phyloP scores from a whole-genome alignment of 2,888 invertebrate species.

The Rhodophaea formosa region DNA sequence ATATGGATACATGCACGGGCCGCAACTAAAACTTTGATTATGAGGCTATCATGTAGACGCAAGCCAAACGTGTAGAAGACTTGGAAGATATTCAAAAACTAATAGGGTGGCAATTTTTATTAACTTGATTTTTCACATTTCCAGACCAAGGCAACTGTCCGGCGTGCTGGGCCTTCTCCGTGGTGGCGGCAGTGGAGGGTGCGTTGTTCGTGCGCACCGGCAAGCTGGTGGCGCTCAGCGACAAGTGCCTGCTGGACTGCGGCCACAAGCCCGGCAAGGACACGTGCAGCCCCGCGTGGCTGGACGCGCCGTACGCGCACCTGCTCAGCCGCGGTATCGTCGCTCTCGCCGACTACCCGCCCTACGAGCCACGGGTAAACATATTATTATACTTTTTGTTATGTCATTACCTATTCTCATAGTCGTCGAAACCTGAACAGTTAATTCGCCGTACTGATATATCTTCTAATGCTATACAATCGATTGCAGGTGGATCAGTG shows the following conservation, averaged over 20 bases:
- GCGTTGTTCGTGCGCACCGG: constrained; percentile 59
- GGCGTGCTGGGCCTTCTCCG: constrained; percentile 74
- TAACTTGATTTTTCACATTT: too few relatives aligned
- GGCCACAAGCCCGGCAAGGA: constrained; percentile 55
- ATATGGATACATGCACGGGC: too few relatives aligned
- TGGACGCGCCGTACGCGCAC: constrained; percentile 57
- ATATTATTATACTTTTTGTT: neutral
- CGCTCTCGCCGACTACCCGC: constrained; percentile 50
- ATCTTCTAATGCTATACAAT: too few relatives aligned
- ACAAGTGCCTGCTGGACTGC: constrained; percentile 69
- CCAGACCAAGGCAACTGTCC: constrained; percentile 58
- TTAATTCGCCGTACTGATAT: too few relatives aligned
- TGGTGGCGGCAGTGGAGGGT: constrained; percentile 67
- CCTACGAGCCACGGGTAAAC: constrained; percentile 49
- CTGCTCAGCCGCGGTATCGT: constrained; percentile 52
- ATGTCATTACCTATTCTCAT: too few relatives aligned
- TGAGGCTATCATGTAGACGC: too few relatives aligned
- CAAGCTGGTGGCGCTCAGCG: constrained; percentile 58
- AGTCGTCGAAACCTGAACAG: too few relatives aligned
- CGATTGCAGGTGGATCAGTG: constrained; percentile 46
- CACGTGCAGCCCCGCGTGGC: constrained; percentile 66
- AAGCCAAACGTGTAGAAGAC: too few relatives aligned
- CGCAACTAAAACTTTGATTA: too few relatives aligned
- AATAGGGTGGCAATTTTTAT: too few relatives aligned
- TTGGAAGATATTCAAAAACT: too few relatives aligned